Evolutionary conservation across 2,113 vertebrate species (phyloP).

Genomic region (Austrofundulus limnaeus): DNA sequence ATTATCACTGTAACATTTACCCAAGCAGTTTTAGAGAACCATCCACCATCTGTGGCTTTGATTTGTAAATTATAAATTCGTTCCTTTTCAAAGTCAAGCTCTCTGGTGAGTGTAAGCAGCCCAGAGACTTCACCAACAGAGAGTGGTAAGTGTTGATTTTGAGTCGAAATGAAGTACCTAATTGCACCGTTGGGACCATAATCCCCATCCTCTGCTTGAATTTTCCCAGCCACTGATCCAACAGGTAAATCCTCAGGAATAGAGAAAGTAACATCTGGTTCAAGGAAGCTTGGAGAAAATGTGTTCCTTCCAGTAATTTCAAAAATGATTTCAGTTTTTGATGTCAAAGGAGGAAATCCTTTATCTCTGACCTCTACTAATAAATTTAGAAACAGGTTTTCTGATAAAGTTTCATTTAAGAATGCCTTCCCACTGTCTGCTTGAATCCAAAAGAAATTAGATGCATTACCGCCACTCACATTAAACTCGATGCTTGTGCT

Average conservation of each 20-base stretch:
- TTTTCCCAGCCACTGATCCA: constrained; percentile 73
- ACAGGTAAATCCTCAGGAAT: constrained; percentile 75
- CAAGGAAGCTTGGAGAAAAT: constrained; percentile 69
- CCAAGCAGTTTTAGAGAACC: constrained; percentile 61
- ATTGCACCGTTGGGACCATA: constrained; percentile 72
- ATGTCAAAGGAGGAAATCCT: constrained; percentile 67
- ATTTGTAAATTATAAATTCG: constrained; percentile 58
- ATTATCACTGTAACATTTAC: constrained; percentile 73
- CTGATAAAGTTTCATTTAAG: constrained; percentile 56
- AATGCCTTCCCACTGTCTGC: constrained; percentile 62
- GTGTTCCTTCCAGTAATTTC: constrained; percentile 70
- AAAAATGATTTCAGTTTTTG: constrained; percentile 66
- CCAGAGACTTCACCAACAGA: constrained; percentile 69
- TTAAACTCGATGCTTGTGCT: constrained; percentile 59
- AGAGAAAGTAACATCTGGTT: constrained; percentile 54
- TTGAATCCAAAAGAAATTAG: constrained; percentile 72
- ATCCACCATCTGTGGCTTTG: constrained; percentile 73
- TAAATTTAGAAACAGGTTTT: constrained; percentile 56
- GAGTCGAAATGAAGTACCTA: constrained; percentile 58
- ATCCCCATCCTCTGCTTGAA: constrained; percentile 76
- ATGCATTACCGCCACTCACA: constrained; percentile 72
- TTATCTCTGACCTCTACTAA: constrained; percentile 68
- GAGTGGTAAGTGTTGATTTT: constrained; percentile 60
- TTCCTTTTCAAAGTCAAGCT: constrained; percentile 75
- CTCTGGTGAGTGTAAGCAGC: constrained; percentile 64